Base-by-base conservation (phyloP, 1,140 invertebrate species). In the Cheumatopsyche charites region DNA sequence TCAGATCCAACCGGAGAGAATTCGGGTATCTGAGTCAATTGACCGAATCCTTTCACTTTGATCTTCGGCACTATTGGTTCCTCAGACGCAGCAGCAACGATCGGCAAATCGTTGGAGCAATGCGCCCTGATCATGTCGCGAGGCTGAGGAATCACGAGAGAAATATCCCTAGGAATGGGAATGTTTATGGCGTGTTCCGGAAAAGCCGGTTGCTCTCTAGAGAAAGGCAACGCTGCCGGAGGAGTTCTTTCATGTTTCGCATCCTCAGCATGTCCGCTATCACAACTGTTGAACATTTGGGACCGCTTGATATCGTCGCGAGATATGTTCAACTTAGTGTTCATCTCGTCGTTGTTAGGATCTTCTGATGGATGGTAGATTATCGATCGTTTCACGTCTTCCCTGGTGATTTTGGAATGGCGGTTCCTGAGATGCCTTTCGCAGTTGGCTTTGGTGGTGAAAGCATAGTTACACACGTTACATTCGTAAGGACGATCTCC, bases 401-500 rank as follows among this genome's bases (percentile, higher is more conserved):
- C 92, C 55, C 94, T 88, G 1, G 90, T 88, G 52, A 89, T 85
- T 84, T 95, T 92, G 0, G 91, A 89, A 78, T 98, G 96, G 0
- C 94, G 85, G 85, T 98, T 93, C 78, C 95, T 85, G 79, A 98
- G 85, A 86, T 98, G 93, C 0, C 93, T 82, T 80, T 95, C 93
- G 78, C 93, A 95, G 77, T 95, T 95, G 0, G 93, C 89, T 82
- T 98, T 98, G 0, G 96, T 98, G 0, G 96, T 98, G 81, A 98
- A 98, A 0, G 95, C 94, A 77, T 94, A 97, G 77, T 95, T 94
- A 81, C 97, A 98, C 1, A 97, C 87, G 0, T 90, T 89, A 78
- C 97, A 98, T 79, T 97, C 94, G 78, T 95, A 98, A 0, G 96
- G 96, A 3, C 95, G 86, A 77, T 98, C 95, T 0, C 96, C 96